These are phyloP conservation scores for Camponotus fellah DNA, from an alignment of 2,888 invertebrate genomes.

Conservation along the genomic window DNA sequence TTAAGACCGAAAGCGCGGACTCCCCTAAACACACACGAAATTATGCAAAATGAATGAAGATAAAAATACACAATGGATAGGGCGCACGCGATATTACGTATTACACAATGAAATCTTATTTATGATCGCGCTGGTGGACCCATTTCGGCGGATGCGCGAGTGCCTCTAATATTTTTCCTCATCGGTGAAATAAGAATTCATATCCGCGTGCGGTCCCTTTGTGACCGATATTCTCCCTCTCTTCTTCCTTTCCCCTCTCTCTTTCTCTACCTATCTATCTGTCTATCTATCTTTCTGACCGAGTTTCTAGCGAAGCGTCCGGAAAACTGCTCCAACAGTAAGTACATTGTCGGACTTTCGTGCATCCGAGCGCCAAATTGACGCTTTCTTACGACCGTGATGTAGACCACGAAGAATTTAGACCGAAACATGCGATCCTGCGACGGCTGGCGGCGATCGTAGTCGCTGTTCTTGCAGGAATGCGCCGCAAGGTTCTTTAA, in stretches of 20 bases:
- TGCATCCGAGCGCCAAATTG: conserved; percentile 50
- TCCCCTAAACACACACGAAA: conserved; percentile 71
- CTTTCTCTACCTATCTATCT: neutral
- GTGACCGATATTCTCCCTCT: conserved; percentile 29
- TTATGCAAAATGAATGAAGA: conserved; percentile 81
- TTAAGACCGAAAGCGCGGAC: conserved; percentile 48
- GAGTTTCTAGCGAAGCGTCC: conserved; percentile 31
- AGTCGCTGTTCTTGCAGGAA: conserved; percentile 30
- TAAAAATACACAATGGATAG: conserved; percentile 78
- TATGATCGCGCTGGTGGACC: conserved; percentile 56
- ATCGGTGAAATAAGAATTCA: conserved; percentile 83
- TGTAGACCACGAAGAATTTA: conserved; percentile 48
- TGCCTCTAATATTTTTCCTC: conserved; percentile 82
- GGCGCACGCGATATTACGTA: conserved; percentile 80
- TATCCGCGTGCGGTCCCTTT: conserved; percentile 71
- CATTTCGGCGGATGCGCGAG: conserved; percentile 47
- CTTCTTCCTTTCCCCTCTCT: neutral
- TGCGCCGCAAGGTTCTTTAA: conserved; percentile 52
- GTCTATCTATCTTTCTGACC: conserved; percentile 10
- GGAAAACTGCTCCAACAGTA: conserved; percentile 59
- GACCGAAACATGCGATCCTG: conserved; percentile 32
- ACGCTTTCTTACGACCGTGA: conserved; percentile 41
- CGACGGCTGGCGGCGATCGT: neutral
- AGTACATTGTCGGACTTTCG: conserved; percentile 33
- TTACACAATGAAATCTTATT: conserved; percentile 81